Conservation (phyloP, 2,888 invertebrate genomes). For the Nomada fabriciana region DNA sequence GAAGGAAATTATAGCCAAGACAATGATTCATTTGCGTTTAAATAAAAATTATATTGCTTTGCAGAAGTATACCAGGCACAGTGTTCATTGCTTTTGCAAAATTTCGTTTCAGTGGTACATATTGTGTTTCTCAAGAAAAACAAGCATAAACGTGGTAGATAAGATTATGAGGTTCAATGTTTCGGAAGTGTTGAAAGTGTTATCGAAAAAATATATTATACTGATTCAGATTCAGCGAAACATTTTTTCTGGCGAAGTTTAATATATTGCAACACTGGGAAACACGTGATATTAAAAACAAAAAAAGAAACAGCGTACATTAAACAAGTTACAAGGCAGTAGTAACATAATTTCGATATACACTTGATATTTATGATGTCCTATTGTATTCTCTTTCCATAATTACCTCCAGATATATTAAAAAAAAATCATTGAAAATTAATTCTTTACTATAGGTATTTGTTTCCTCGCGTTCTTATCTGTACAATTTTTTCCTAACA, state of each 20-base stretch:
- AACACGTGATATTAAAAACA: neutral
- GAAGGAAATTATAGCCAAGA: slow-evolving; percentile 1
- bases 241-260: too few relatives aligned
- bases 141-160: slow-evolving; percentile 66
- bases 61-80: neutral
- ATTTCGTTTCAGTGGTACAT: neutral
- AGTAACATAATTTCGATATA: slow-evolving; percentile 58
- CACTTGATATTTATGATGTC: slow-evolving; percentile 47
- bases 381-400: slow-evolving; percentile 76
- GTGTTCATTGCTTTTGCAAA: neutral
- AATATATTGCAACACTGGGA: neutral
- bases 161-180: slow-evolving; percentile 62
- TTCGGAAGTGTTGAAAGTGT: slow-evolving; percentile 36
- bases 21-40: neutral
- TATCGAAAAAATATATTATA: slow-evolving; percentile 44
- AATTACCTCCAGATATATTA: slow-evolving; percentile 73
- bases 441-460: slow-evolving; percentile 47
- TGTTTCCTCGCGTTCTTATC: slow-evolving; percentile 64
- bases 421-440: slow-evolving; percentile 47
- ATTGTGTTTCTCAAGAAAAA: slow-evolving; percentile 43
- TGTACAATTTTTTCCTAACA: slow-evolving; percentile 70
- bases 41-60: neutral
- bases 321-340: slow-evolving; percentile 30
- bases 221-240: slow-evolving; percentile 48
- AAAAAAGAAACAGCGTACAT: neutral